Conservation (phyloP, 2,888 invertebrate genomes). For the Apeira syringaria region DNA sequence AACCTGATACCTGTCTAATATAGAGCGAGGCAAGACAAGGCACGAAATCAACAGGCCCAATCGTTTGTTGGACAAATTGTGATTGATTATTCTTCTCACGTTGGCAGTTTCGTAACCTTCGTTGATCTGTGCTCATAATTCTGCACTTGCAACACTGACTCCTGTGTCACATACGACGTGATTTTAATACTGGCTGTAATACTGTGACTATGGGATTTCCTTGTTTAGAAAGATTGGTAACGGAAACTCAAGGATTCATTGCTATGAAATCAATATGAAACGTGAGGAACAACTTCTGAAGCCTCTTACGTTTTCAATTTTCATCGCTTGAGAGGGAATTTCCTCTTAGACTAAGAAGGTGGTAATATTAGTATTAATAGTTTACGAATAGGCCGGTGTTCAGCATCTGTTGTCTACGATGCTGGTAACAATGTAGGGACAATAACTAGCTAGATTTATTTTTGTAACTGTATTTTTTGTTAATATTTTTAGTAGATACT, state of each 20-base stretch:
- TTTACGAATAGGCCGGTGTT: too few species aligned
- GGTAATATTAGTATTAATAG: too few species aligned
- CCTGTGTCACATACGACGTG: neutral
- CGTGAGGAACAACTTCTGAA: too few species aligned
- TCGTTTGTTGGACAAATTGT: neutral
- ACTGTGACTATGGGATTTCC: slow-evolving; percentile 9
- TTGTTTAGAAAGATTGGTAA: slow-evolving; percentile 5
- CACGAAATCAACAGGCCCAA: slow-evolving; percentile 16
- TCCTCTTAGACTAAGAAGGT: too few species aligned
- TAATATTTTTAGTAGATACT: too few species aligned
- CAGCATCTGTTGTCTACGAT: too few species aligned
- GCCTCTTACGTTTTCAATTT: too few species aligned
- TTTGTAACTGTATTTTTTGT: too few species aligned
- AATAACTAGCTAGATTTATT: too few species aligned
- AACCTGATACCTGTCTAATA: slow-evolving; percentile 24
- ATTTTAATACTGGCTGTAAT: slow-evolving; percentile 4
- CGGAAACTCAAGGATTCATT: slow-evolving; percentile 4
- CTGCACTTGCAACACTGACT: slow-evolving; percentile 17
- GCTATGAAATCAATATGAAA: neutral
- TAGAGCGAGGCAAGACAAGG: slow-evolving; percentile 26
- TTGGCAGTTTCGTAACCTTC: slow-evolving; percentile 13
- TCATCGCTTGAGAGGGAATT: too few species aligned
- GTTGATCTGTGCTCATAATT: slow-evolving; percentile 7
- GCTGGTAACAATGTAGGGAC: too few species aligned
- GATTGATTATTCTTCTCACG: slow-evolving; percentile 20